phyloP scores from a whole-genome alignment of 2,113 vertebrate species.

The Cephalopterus ornatus region DNA sequence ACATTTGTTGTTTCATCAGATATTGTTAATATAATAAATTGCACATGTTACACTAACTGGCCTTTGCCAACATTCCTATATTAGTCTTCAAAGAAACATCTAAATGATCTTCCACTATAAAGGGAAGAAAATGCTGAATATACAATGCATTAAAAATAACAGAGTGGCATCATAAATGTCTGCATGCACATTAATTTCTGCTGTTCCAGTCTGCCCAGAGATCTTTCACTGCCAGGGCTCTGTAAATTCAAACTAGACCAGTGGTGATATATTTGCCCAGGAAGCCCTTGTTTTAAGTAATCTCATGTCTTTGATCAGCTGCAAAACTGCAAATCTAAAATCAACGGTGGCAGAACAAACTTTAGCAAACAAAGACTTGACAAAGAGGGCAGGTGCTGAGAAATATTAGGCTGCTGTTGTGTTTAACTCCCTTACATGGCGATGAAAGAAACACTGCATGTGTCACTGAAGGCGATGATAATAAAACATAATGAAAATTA shows the following conservation, averaged over 20 bases:
- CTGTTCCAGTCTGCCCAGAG: background rate
- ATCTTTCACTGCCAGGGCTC: background rate
- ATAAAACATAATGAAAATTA: conserved; percentile 4
- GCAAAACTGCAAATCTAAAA: background rate
- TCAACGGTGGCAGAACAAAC: background rate
- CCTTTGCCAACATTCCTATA: conserved; percentile 41
- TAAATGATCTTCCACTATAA: conserved; percentile 34
- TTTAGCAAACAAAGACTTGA: background rate
- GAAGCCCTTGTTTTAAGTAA: background rate
- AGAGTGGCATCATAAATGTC: background rate
- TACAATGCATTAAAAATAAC: conserved; percentile 21
- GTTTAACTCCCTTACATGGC: background rate
- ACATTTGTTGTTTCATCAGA: conserved; percentile 58
- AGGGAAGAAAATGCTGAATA: conserved; percentile 21
- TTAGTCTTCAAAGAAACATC: conserved; percentile 51
- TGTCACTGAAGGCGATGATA: conserved; percentile 42
- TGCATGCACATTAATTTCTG: background rate
- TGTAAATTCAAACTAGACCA: background rate
- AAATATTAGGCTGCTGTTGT: background rate
- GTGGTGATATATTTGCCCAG: background rate
- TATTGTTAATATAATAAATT: conserved; percentile 59
- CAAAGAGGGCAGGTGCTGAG: conserved; percentile 34
- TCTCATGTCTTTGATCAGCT: background rate
- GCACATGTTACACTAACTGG: conserved; percentile 18
- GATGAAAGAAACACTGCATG: conserved; percentile 11